Evolutionary conservation across 2,888 invertebrate genomes (phyloP).

Genomic region (Incurvaria masculella): DNA sequence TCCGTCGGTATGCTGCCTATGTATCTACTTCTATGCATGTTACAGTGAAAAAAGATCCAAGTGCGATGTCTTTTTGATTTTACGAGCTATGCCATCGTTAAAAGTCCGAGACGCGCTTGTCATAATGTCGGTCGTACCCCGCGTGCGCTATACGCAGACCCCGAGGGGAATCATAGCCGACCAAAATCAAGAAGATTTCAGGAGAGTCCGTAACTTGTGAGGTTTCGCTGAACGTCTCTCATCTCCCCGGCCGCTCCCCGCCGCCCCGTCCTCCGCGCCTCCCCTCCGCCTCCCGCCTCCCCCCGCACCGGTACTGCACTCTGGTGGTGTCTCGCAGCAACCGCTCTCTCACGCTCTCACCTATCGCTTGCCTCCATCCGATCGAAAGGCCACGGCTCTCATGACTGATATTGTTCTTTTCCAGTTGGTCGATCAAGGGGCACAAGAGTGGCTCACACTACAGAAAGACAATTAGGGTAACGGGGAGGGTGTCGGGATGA

Average conservation of each 20-base stretch:
- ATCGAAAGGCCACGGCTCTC: slow-evolving; percentile 32
- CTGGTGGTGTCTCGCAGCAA: slow-evolving; percentile 49
- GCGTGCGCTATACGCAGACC: too few relatives aligned
- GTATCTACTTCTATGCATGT: slow-evolving; percentile 39
- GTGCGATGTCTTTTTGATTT: slow-evolving; percentile 55
- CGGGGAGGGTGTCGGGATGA: slow-evolving; percentile 45
- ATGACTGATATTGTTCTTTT: slow-evolving; percentile 55
- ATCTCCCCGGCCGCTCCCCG: slow-evolving; percentile 29
- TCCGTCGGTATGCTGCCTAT: background rate
- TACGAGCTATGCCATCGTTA: slow-evolving; percentile 24
- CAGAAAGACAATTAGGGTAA: slow-evolving; percentile 56
- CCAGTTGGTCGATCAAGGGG: slow-evolving; percentile 58
- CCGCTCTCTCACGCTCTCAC: slow-evolving; percentile 17
- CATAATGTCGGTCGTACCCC: background rate
- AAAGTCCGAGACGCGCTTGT: background rate
- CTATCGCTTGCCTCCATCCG: slow-evolving; percentile 16
- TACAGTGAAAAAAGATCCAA: slow-evolving; percentile 36
- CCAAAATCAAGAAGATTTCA: slow-evolving; percentile 28
- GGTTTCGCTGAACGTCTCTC: slow-evolving; percentile 57
- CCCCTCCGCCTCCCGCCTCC: slow-evolving; percentile 19
- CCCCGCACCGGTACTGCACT: too few relatives aligned
- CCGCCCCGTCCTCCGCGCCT: slow-evolving; percentile 15
- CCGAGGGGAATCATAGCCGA: background rate
- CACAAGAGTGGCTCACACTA: slow-evolving; percentile 53
- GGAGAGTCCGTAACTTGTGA: slow-evolving; percentile 22